Conservation (phyloP, 2,113 vertebrate genomes). For the Prochilodus magdalenae region DNA sequence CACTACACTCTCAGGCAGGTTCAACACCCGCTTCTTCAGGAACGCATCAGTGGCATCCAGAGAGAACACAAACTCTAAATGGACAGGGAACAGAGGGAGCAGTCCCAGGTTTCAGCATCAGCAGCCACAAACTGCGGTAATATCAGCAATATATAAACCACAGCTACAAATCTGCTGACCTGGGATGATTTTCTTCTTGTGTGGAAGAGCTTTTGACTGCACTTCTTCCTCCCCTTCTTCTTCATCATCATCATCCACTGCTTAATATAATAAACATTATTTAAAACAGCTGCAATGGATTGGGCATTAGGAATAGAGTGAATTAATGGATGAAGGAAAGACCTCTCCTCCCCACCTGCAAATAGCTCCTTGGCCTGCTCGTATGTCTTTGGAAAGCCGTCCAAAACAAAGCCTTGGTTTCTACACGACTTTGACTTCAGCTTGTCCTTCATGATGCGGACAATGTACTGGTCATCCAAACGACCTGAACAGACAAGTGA, state of each 20-base stretch:
- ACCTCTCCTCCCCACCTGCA: constrained; percentile 72
- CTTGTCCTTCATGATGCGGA: constrained; percentile 84
- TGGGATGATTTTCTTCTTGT: constrained; percentile 78
- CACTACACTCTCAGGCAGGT: constrained; percentile 83
- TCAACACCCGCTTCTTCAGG: constrained; percentile 86
- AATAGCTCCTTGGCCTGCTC: constrained; percentile 88
- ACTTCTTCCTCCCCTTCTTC: constrained; percentile 76
- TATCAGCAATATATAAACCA: neutral
- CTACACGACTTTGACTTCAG: constrained; percentile 87
- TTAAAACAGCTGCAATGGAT: neutral
- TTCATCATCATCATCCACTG: constrained; percentile 78
- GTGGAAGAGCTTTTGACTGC: constrained; percentile 63
- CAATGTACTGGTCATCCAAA: constrained; percentile 80
- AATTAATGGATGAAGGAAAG: constrained; percentile 5
- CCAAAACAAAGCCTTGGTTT: constrained; percentile 93
- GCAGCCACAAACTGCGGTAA: no score
- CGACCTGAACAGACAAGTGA: constrained; percentile 67
- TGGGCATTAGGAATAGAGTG: constrained; percentile 6
- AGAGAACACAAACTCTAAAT: constrained; percentile 83
- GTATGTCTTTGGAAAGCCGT: constrained; percentile 87
- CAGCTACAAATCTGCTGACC: constrained; percentile 72
- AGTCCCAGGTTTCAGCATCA: neutral
- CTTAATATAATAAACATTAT: constrained; percentile 11
- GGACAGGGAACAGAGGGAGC: neutral
- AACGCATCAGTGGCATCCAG: constrained; percentile 86